Conservation (phyloP, 2,888 invertebrate species). For the Troglohyphantes excavatus region DNA sequence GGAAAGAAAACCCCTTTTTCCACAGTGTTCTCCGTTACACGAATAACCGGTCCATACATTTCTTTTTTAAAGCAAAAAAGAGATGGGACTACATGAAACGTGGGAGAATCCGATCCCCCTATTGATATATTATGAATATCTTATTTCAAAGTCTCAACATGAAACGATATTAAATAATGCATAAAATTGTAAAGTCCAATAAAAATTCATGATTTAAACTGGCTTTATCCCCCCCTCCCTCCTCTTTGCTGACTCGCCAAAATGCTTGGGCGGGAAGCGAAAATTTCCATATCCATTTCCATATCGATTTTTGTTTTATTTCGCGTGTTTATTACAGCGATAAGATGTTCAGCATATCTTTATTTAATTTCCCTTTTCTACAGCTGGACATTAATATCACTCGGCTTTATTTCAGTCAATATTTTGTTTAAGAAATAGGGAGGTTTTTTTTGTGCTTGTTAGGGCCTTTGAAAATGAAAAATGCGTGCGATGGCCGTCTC, state of each 20-base stretch:
- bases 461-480: neutral
- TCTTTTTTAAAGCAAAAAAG: neutral
- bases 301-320: constrained; percentile 35
- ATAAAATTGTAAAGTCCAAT: constrained; percentile 44
- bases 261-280: neutral
- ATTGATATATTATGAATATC: constrained; percentile 30
- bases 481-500: neutral
- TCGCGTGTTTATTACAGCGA: constrained; percentile 33
- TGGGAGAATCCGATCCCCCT: neutral
- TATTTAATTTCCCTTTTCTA: constrained; percentile 49
- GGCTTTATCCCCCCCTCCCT: neutral
- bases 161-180: constrained; percentile 33
- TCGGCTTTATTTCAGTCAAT: constrained; percentile 28
- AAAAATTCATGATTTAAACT: constrained; percentile 38
- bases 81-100: constrained; percentile 19
- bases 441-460: too few relatives aligned
- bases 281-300: constrained; percentile 31
- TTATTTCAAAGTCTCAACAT: constrained; percentile 5
- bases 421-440: constrained; percentile 42
- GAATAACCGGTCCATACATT: neutral
- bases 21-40: neutral
- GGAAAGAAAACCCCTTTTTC: neutral
- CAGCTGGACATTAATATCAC: constrained; percentile 14
- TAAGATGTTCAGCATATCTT: constrained; percentile 50
- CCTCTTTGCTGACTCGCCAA: neutral